These are phyloP conservation scores for Lucinisca nassula DNA, from an alignment of 2,888 invertebrate genomes.

Conservation along the genomic window DNA sequence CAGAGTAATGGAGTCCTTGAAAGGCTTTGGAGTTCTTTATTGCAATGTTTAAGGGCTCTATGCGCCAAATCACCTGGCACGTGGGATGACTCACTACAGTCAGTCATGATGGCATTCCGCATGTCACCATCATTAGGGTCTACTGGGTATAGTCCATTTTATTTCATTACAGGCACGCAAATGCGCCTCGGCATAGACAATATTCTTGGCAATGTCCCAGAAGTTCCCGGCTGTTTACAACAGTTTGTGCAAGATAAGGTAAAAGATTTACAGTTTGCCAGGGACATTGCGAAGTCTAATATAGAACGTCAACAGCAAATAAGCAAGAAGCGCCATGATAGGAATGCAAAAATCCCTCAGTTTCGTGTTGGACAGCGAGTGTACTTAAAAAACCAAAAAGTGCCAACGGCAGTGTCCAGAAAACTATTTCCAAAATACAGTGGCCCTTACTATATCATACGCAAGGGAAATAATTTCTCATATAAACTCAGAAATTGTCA, in stretches of 20 bases:
- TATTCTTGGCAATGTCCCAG: background rate
- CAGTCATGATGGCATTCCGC: constrained; percentile 35
- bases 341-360: constrained; percentile 17
- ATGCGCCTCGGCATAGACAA: constrained; percentile 21
- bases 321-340: constrained; percentile 21
- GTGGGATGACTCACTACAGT: constrained; percentile 13
- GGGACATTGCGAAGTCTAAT: constrained; percentile 10
- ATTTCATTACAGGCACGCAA: constrained; percentile 25
- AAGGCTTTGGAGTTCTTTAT: background rate
- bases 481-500: constrained; percentile 28
- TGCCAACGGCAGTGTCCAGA: constrained; percentile 8
- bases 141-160: constrained; percentile 37
- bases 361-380: constrained; percentile 31
- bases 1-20: background rate
- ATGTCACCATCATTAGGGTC: constrained; percentile 17
- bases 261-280: background rate
- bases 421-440: constrained; percentile 27
- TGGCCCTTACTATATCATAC: constrained; percentile 36
- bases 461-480: constrained; percentile 15
- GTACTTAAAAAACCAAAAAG: background rate
- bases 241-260: background rate
- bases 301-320: constrained; percentile 1
- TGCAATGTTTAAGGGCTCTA: constrained; percentile 5
- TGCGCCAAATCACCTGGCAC: background rate
- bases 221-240: background rate